These are phyloP conservation scores for Apamea epomidion DNA, from an alignment of 2,888 invertebrate species.

Conservation along the genomic window DNA sequence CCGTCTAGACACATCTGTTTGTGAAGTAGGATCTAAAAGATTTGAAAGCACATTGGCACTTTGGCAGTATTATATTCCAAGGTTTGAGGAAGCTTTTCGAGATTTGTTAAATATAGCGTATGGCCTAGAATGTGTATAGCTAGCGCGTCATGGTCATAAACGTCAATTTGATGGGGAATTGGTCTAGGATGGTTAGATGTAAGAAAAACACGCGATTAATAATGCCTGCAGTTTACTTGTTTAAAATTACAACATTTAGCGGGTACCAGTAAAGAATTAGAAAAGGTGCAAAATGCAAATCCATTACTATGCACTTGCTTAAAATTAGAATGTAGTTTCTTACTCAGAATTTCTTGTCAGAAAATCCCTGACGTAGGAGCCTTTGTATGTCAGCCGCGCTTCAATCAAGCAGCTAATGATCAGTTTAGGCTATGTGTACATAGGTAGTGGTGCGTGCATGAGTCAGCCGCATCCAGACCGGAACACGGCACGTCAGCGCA, in stretches of 20 bases:
- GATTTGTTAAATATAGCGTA: constrained; percentile 47
- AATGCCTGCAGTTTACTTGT: not conserved
- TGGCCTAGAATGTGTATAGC: constrained; percentile 45
- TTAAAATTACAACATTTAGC: not conserved
- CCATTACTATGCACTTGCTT: not conserved
- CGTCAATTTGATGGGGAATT: constrained; percentile 23
- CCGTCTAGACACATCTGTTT: constrained; percentile 2
- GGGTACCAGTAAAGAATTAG: not conserved
- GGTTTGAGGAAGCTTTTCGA: constrained; percentile 52
- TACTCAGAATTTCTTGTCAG: not conserved
- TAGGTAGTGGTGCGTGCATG: constrained; percentile 58
- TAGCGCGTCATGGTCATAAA: constrained; percentile 41
- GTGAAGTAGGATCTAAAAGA: constrained; percentile 1
- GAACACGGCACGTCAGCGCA: constrained; percentile 74
- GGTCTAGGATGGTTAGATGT: not conserved
- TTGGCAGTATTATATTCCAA: constrained; percentile 37
- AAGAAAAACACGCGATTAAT: constrained; percentile 9
- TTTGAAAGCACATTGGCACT: constrained; percentile 31
- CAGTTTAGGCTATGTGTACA: not conserved
- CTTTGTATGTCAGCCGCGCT: not conserved
- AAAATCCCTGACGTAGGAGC: not conserved
- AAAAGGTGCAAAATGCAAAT: not conserved
- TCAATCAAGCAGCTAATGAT: constrained; percentile 20
- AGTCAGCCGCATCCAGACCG: constrained; percentile 78
- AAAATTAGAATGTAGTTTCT: not conserved